A percentile compares a stretch with the other conserved stretches of the same genome.
These are phyloP conservation scores for Thysanoteuthis rhombus DNA, from an alignment of 2,888 invertebrate genomes.

Conservation along the genomic window DNA sequence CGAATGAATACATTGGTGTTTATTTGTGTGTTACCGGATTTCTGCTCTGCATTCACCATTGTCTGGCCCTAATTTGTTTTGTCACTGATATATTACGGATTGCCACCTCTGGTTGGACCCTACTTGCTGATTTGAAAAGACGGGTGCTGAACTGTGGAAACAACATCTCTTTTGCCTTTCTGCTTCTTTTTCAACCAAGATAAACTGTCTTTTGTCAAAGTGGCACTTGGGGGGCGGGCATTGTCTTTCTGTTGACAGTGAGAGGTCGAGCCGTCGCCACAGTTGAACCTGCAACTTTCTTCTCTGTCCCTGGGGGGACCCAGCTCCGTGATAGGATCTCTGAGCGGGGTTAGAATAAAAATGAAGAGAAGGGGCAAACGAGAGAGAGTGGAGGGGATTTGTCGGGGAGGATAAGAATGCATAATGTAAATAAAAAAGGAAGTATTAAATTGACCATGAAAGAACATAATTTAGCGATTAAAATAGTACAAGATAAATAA, in stretches of 20 bases:
- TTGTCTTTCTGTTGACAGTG: not conserved
- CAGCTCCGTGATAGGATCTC: not conserved
- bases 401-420: not conserved
- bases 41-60: not conserved
- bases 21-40: not conserved
- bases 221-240: not conserved
- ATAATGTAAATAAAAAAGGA: not conserved
- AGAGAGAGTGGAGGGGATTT: not conserved
- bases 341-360: not conserved
- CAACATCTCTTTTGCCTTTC: not conserved
- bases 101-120: not conserved
- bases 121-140: not conserved
- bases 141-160: not conserved
- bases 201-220: not conserved
- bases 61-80: not conserved
- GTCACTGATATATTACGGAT: not conserved
- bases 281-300: not conserved
- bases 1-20: not conserved
- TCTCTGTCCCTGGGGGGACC: not conserved
- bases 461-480: no score
- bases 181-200: not conserved
- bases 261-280: not conserved
- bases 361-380: not conserved
- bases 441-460: not conserved
- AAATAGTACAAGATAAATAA: no score